phyloP scores from a whole-genome alignment of 2,888 invertebrate genomes.

The Lacanobia wlatinum region DNA sequence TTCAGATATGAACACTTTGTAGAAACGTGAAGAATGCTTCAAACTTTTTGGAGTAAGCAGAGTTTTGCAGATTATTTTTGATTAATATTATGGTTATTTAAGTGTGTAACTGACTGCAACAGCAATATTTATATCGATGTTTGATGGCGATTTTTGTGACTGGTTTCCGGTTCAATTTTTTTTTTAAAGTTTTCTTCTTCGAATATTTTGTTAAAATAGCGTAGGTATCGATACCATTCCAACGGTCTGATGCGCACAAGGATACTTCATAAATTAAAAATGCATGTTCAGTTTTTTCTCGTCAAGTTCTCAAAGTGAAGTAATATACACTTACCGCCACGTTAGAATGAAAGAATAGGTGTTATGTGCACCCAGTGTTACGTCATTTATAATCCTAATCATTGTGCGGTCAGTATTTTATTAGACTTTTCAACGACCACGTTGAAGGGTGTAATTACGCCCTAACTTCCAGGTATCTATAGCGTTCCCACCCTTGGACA shows the following conservation, averaged over 20 bases:
- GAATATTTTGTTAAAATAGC: constrained; percentile 6
- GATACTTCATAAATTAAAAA: constrained; percentile 16
- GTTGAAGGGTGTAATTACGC: constrained; percentile 55
- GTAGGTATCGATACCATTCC: constrained; percentile 5
- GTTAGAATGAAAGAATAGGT: constrained; percentile 40
- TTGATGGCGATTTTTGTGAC: constrained; percentile 14
- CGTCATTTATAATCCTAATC: constrained; percentile 55
- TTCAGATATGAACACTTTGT: constrained; percentile 40
- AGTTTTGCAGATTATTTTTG: neutral
- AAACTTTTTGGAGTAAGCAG: constrained; percentile 1
- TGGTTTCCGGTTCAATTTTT: neutral
- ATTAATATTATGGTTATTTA: neutral
- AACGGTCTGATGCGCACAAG: neutral
- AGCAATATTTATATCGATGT: too few relatives aligned
- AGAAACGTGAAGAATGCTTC: constrained; percentile 27
- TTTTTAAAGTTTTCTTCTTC: neutral
- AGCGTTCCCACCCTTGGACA: constrained; percentile 67
- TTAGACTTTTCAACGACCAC: constrained; percentile 54
- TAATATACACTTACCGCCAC: constrained; percentile 10
- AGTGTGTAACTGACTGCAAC: neutral
- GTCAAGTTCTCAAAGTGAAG: constrained; percentile 9
- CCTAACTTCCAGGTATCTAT: constrained; percentile 61
- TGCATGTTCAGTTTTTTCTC: constrained; percentile 13
- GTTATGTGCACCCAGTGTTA: constrained; percentile 51
- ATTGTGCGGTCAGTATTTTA: constrained; percentile 36